Evolutionary conservation across 2,797 vertebrate species (phyloP), one percentile per base, ranked within the genome.

Genomic region (Micromesistius poutassou): DNA sequence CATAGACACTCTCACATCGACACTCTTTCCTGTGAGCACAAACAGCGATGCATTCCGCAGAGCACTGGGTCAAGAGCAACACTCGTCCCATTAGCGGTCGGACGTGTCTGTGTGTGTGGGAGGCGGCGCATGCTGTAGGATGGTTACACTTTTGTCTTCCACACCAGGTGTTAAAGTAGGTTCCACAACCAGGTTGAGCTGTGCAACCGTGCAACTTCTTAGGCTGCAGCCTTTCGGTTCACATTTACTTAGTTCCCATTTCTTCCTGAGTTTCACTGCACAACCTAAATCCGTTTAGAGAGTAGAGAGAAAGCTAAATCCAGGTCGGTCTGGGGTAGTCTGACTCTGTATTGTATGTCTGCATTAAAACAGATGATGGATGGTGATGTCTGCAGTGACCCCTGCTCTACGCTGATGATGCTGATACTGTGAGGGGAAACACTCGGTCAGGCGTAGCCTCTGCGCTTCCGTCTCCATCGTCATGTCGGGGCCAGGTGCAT

Each of bases 31-130:
- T 66, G 19, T 25, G 55, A 31, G 72, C 80, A 42, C 38, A 76
- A 77, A 79, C 74, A 70, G 77, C 72, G 55, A 46, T 46, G 76
- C 84, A 88, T 89, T 88, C 87, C 85, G 50, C 76, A 76, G 33
- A 30, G 36, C 46, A 55, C 10, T 72, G 68, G 78, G 30, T 86
- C 85, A 76, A 74, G 81, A 78, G 74, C 68, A 78, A 38, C 83
- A 80, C 42, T 79, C 83, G 79, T 78, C 74, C 78, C 73, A 25
- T 87, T 78, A 84, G 75, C 77, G 31, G 55, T n/a, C 12, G 31
- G 55, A 28, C 40, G 33, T 38, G 40, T 71, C 10, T 0, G 55
- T 38, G 62, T 74, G 76, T 77, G 28, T 31, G 30, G 50, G 22
- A 22, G 13, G 50, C 22, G 42, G 30, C 33, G 40, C 68, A 66